Evolutionary conservation across 2,888 invertebrate genomes (phyloP).

Genomic region (Stenoptilia bipunctidactyla): DNA sequence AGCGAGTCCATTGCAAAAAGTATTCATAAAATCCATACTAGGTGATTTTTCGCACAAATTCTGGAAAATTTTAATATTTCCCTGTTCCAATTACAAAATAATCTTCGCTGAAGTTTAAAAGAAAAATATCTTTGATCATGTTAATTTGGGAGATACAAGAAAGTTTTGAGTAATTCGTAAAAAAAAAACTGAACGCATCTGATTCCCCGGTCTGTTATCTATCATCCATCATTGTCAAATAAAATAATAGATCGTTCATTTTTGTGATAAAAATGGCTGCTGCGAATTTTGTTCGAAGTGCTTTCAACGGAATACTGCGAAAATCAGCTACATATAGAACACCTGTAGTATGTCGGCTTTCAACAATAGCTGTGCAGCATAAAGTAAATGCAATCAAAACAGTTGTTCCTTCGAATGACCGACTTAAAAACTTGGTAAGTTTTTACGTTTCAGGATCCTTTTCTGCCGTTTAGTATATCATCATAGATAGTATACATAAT

Average conservation of each 20-base stretch:
- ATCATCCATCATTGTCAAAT: not conserved
- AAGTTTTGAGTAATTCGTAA: too few relatives aligned
- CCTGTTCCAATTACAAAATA: too few relatives aligned
- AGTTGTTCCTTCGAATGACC: conserved; percentile 12
- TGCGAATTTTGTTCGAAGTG: conserved; percentile 55
- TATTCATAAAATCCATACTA: too few relatives aligned
- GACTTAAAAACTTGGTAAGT: conserved; percentile 16
- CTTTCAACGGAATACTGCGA: conserved; percentile 54
- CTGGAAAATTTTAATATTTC: too few relatives aligned
- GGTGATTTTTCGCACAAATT: too few relatives aligned
- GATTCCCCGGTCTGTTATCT: too few relatives aligned
- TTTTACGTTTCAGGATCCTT: not conserved
- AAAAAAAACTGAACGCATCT: too few relatives aligned
- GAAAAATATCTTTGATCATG: too few relatives aligned
- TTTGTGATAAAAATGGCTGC: conserved; percentile 54
- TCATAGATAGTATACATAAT: too few relatives aligned
- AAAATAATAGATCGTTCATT: conserved; percentile 4
- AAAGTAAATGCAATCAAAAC: conserved; percentile 42
- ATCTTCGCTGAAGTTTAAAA: too few relatives aligned
- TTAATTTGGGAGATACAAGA: too few relatives aligned
- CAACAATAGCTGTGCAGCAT: conserved; percentile 49
- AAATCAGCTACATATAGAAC: conserved; percentile 45
- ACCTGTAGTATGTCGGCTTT: conserved; percentile 54
- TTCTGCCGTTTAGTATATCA: not conserved
- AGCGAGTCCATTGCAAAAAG: too few relatives aligned